Conservation (phyloP, 2,888 invertebrate genomes). For the Drosophila recens region DNA sequence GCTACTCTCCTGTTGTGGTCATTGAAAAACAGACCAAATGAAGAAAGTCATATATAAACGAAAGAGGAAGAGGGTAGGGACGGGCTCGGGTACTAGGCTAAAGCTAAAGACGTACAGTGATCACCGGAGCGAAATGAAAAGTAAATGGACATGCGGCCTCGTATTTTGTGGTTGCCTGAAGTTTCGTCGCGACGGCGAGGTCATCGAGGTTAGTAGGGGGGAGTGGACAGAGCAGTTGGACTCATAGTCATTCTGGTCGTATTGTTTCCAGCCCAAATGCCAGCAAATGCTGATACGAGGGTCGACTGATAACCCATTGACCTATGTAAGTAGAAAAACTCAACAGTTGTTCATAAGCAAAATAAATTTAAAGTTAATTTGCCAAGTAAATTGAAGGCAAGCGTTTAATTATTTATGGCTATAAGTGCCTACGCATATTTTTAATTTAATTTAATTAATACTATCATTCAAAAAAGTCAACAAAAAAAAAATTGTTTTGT, state of each 20-base stretch:
- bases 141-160: constrained; percentile 70
- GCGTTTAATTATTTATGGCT: too few relatives aligned
- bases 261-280: constrained; percentile 49
- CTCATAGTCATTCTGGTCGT: constrained; percentile 20
- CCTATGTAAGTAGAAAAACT: neutral
- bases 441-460: too few relatives aligned
- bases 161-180: constrained; percentile 70
- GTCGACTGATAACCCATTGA: neutral
- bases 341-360: too few relatives aligned
- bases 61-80: neutral
- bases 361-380: too few relatives aligned
- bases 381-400: too few relatives aligned
- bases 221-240: constrained; percentile 33
- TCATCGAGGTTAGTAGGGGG: constrained; percentile 12
- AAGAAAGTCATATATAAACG: constrained; percentile 57
- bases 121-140: constrained; percentile 48
- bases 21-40: constrained; percentile 57
- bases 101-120: constrained; percentile 40
- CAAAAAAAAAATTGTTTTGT: too few relatives aligned
- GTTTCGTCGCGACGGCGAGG: constrained; percentile 47
- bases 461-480: too few relatives aligned
- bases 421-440: too few relatives aligned
- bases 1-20: constrained; percentile 41
- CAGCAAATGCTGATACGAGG: constrained; percentile 22
- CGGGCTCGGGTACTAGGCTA: constrained; percentile 10